Evolutionary conservation across 2,888 invertebrate genomes (phyloP).

Genomic region (Orthosia gracilis): DNA sequence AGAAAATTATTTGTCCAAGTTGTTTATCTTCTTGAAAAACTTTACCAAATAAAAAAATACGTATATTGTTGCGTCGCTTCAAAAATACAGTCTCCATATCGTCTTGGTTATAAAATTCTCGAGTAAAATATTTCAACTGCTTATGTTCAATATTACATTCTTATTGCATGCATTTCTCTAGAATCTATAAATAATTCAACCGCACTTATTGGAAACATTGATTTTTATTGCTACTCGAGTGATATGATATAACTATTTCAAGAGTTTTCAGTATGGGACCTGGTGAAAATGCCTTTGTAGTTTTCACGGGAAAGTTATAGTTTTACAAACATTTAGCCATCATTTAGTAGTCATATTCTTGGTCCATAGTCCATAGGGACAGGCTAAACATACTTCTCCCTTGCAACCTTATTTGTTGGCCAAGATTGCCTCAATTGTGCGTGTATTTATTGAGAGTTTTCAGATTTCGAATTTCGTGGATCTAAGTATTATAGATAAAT

Average conservation of each 20-base stretch:
- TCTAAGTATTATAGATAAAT: too few species aligned
- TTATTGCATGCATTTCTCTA: constrained; percentile 73
- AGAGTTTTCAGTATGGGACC: constrained; percentile 12
- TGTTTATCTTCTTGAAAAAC: background rate
- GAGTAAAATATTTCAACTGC: constrained; percentile 82
- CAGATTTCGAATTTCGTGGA: too few species aligned
- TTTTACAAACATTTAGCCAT: background rate
- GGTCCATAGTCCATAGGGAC: background rate
- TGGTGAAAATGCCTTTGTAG: background rate
- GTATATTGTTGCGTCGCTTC: constrained; percentile 15
- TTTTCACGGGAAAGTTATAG: background rate
- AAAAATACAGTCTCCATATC: constrained; percentile 40
- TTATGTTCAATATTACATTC: constrained; percentile 87
- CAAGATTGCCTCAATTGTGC: too few species aligned
- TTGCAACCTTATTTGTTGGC: background rate
- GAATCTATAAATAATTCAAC: constrained; percentile 70
- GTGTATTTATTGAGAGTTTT: background rate
- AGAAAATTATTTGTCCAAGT: background rate
- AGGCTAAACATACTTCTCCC: background rate
- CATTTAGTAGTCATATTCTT: background rate
- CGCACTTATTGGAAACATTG: constrained; percentile 57
- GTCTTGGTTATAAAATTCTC: constrained; percentile 66
- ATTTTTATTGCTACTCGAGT: constrained; percentile 64
- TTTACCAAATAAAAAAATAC: background rate
- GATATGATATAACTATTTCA: constrained; percentile 46